These are phyloP conservation scores for Muscidifurax raptorellus DNA, from an alignment of 1,140 invertebrate genomes.

Conservation along the genomic window DNA sequence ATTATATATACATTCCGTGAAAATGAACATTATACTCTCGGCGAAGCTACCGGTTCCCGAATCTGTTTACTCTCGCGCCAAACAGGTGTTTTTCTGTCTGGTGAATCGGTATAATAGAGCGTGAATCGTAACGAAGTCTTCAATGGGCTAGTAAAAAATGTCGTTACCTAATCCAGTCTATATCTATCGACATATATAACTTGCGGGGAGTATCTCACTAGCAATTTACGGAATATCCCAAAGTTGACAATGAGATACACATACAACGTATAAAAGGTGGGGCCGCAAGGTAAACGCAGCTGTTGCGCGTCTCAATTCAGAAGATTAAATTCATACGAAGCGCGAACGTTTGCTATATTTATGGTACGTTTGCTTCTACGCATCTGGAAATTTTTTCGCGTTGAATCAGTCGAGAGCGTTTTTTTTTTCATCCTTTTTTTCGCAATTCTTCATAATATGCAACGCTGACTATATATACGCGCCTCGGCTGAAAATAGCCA, in stretches of 20 bases:
- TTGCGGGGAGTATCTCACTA: too few species aligned
- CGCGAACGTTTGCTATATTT: background rate
- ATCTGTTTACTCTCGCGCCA: background rate
- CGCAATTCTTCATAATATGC: too few species aligned
- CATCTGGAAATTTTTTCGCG: background rate
- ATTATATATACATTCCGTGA: too few species aligned
- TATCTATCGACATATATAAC: too few species aligned
- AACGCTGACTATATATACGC: too few species aligned
- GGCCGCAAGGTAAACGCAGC: background rate
- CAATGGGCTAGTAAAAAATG: too few species aligned
- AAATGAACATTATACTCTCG: too few species aligned
- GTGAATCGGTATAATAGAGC: background rate
- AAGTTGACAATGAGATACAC: background rate
- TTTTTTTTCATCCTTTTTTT: background rate
- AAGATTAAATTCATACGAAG: background rate
- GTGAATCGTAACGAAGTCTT: background rate
- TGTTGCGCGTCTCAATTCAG: background rate
- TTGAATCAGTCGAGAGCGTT: too few species aligned
- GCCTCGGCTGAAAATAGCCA: too few species aligned
- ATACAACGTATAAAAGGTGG: background rate
- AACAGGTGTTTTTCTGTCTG: background rate
- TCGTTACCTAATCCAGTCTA: too few species aligned
- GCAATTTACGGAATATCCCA: background rate
- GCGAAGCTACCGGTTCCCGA: background rate
- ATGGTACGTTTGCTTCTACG: background rate